Conservation (phyloP, 2,113 vertebrate species). For the Pipra filicauda region DNA sequence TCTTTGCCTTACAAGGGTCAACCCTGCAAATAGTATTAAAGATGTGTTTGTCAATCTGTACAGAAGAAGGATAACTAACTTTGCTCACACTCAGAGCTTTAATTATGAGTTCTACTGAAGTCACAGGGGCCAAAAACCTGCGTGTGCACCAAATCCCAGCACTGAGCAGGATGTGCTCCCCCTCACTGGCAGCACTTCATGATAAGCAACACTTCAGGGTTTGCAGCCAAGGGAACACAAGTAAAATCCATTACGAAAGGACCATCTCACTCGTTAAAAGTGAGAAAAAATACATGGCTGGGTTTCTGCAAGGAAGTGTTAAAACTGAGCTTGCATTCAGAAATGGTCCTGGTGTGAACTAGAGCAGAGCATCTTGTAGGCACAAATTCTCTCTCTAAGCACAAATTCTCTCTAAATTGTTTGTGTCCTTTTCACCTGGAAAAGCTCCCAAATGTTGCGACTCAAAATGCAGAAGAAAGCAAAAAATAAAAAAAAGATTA, state of each 20-base stretch:
- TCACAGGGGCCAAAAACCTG: background rate
- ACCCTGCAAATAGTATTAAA: background rate
- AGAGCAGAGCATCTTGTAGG: rapidly evolving
- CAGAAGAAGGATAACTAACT: background rate
- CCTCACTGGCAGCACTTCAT: background rate
- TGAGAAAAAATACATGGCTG: rapidly evolving
- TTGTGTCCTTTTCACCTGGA: background rate
- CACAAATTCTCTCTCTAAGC: background rate
- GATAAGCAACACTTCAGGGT: background rate
- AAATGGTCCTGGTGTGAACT: background rate
- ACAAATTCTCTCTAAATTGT: background rate
- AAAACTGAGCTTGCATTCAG: background rate
- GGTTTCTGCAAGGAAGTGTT: background rate
- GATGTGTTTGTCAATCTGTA: background rate
- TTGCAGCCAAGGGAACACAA: background rate
- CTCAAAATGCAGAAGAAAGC: background rate
- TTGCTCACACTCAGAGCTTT: background rate
- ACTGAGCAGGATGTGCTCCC: rapidly evolving
- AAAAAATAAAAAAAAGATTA: background rate
- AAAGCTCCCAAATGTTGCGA: background rate
- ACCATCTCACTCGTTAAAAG: background rate
- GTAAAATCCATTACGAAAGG: background rate
- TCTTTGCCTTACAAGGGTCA: background rate
- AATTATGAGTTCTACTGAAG: background rate
- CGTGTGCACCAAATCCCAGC: background rate